phyloP scores from a whole-genome alignment of 2,797 vertebrate genomes.

The Anguilla megastoma region DNA sequence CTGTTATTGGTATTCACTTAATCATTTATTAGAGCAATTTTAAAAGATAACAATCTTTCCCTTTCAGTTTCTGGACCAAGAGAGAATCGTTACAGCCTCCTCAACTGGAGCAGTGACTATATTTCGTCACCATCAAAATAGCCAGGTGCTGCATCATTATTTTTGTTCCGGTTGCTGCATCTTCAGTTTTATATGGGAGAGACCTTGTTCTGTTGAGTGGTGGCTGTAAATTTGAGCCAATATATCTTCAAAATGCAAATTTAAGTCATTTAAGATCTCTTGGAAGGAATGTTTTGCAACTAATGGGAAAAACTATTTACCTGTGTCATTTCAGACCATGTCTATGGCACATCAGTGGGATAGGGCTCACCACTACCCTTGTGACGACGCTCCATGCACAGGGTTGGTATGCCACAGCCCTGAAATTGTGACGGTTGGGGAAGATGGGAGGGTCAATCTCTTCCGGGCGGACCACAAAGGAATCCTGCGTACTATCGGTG shows the following conservation, averaged over 20 bases:
- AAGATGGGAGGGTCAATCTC: conserved; percentile 90
- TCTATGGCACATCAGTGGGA: conserved; percentile 81
- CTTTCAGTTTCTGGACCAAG: conserved; percentile 89
- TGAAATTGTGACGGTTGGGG: conserved; percentile 90
- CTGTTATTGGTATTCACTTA: not conserved
- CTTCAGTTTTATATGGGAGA: not conserved
- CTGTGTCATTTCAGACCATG: conserved; percentile 70
- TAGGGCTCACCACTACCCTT: conserved; percentile 79
- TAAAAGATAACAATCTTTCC: not conserved
- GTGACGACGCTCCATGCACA: conserved; percentile 84
- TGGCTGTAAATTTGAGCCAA: not conserved
- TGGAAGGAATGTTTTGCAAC: not conserved
- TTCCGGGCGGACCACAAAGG: conserved; percentile 86
- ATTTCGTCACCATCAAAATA: conserved; percentile 83
- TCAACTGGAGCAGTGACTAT: conserved; percentile 88
- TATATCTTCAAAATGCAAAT: not conserved
- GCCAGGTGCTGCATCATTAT: conserved; percentile 72
- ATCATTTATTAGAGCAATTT: not conserved
- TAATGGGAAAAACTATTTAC: conserved; percentile 3
- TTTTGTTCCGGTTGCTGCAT: not conserved
- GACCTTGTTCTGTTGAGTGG: not conserved
- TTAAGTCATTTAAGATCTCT: not conserved
- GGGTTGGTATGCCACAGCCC: conserved; percentile 86
- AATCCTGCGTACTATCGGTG: conserved; percentile 83
- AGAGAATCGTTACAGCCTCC: conserved; percentile 88